Evolutionary conservation across 2,113 vertebrate genomes (phyloP), one percentile per base, ranked within the genome.

Genomic region (Scopus umbretta): DNA sequence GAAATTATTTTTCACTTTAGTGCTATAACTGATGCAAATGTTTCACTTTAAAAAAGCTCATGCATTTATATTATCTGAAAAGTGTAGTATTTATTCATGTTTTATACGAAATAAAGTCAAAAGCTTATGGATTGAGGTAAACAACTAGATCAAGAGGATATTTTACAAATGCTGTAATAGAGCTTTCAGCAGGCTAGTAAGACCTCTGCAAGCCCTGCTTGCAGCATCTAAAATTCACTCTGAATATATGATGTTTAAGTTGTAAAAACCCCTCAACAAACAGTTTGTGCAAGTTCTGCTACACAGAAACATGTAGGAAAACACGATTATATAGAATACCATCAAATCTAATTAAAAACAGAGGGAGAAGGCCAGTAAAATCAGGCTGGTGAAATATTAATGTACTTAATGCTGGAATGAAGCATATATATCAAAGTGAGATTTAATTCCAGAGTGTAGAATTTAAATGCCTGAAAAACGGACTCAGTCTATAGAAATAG

Each of bases 291-390:
- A 66, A 94, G 66, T 89, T 92, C 63, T 67, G 66, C 50, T 91
- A 86, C 23, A 68, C 71, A 90, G 76, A 91, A 87, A 80, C 62
- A 90, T 43, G 90, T 45, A 94, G 73, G 65, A 97, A 95, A 93
- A 88, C 90, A 91, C 0, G 7, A 88, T 92, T 90, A 91, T 96
- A 95, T 53, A 89, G 91, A 91, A 94, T 76, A 66, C 52, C 10
- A 0, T 92, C 86, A 92, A 93, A 95, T 94, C 85, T 95, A 96
- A 97, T 63, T 94, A 96, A 95, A 97, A 96, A 86, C 70, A 78
- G 62, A 92, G 58, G 61, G 56, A 86, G 34, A 84, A 95, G 56
- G 65, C 86, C 94, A 92, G 79, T 81, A 96, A 94, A 96, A 96
- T 86, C 92, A 86, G 66, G 29, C 73, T 88, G 43, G 88, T 90